Percentiles rank a stretch among this genome's conserved stretches.
phyloP scores from a whole-genome alignment of 2,113 vertebrate species.

The Origma solitaria region DNA sequence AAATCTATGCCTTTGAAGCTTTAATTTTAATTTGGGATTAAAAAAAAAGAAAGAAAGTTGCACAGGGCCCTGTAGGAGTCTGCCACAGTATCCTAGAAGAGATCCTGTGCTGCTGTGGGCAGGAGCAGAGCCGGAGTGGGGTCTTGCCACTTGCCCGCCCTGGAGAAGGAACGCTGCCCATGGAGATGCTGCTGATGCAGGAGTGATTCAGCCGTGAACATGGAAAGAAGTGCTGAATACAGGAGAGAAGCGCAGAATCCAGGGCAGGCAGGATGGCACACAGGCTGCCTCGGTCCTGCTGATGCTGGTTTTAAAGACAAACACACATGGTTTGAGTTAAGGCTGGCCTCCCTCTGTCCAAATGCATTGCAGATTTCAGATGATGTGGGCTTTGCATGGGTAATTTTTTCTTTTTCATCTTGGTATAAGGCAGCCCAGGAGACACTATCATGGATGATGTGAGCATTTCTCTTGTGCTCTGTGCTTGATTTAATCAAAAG shows the following conservation, averaged over 20 bases:
- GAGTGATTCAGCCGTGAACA: neutral
- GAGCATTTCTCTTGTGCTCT: neutral
- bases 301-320: neutral
- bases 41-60: neutral
- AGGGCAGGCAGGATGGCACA: neutral
- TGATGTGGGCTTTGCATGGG: neutral
- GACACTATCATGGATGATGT: neutral
- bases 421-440: neutral
- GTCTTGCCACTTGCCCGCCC: neutral
- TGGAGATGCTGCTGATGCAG: neutral
- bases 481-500: neutral
- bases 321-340: neutral
- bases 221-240: neutral
- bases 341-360: neutral
- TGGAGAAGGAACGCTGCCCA: neutral
- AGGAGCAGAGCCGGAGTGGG: neutral
- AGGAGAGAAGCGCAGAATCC: neutral
- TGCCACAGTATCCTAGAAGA: neutral
- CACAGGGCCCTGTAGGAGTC: neutral
- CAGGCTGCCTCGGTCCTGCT: neutral
- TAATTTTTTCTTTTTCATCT: slow-evolving; percentile 5
- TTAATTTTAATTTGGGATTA: slow-evolving; percentile 17
- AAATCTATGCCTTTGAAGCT: slow-evolving; percentile 8
- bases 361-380: neutral
- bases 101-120: neutral